phyloP scores from a whole-genome alignment of 2,113 vertebrate genomes.

The Burhinus oedicnemus region DNA sequence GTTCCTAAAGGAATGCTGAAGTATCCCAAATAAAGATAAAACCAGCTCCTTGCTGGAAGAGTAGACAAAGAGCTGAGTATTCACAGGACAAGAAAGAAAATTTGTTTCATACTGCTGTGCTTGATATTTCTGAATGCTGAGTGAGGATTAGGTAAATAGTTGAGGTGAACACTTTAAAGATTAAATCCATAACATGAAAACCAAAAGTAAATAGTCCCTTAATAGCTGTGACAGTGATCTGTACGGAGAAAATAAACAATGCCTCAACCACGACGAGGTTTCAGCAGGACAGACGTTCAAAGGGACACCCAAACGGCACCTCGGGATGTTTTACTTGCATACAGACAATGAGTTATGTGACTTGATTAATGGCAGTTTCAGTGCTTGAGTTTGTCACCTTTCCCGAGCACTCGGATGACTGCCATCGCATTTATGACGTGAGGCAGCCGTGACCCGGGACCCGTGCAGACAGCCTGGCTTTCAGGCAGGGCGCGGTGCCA shows the following conservation, averaged over 20 bases:
- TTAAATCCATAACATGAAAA: not conserved
- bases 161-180: not conserved
- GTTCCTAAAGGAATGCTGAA: not conserved
- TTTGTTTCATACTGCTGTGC: not conserved
- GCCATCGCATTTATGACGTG: rapidly evolving
- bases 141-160: not conserved
- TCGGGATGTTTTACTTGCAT: not conserved
- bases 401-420: not conserved
- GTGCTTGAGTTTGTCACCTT: not conserved
- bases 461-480: not conserved
- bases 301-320: not conserved
- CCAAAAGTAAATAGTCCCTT: not conserved
- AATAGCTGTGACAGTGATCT: not conserved
- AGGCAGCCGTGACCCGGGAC: not conserved
- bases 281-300: not conserved
- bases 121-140: not conserved
- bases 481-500: not conserved
- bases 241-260: not conserved
- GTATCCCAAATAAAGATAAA: not conserved
- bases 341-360: not conserved
- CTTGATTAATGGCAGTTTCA: not conserved
- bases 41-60: not conserved
- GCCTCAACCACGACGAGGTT: not conserved
- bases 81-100: not conserved
- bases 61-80: not conserved